Base-by-base conservation (phyloP, 1,140 invertebrate genomes). In the Piezodorus guildinii region DNA sequence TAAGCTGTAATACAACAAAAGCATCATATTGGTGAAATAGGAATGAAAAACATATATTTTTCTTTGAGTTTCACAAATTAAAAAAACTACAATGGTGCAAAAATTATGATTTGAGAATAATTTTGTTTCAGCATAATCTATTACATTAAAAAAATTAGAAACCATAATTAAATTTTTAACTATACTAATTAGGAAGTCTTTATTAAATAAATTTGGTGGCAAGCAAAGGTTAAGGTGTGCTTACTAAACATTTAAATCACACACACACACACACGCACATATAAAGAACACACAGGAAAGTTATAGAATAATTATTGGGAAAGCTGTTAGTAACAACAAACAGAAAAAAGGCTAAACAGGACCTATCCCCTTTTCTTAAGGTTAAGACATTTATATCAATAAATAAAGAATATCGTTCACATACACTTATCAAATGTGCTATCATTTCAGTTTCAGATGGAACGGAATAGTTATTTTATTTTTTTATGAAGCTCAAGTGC, bases 381-480 rank as follows among this genome's bases (percentile, higher is more conserved):
- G n/a, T 51, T 19, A 30, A 30, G 21, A 51, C 17, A 19, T 19
- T 19, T 17, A 17, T 19, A 23, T 51, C 21, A 17, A 12, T 17
- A 51, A 51, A n/a, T 23, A 51, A 51, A n/a, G n/a, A 19, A 51
- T 19, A 19, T 51, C 21, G n/a, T 19, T n/a, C 21, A 19, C 21
- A 56, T 56, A 23, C n/a, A n/a, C 27, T 23, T 56, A 25, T 60
- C 15, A 39, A 25, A 16, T 39, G 27, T 60, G 27, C 58, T 43
- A 60, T 60, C 58, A 34, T 60, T 60, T 60, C 58, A 39, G 34
- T 43, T 39, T 60, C 58, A 60, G 3, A n/a, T 56, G n/a, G 21
- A 60, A 60, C 12, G 16, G 15, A 39, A 25, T 10, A 39, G 12
- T 60, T 34, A 39, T 39, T 60, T 60, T 16, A 51, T 51, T 51